Evolutionary conservation across 2,797 vertebrate genomes (phyloP), one percentile per base, ranked within the genome.

Genomic region (Enteromius trimaculatus): DNA sequence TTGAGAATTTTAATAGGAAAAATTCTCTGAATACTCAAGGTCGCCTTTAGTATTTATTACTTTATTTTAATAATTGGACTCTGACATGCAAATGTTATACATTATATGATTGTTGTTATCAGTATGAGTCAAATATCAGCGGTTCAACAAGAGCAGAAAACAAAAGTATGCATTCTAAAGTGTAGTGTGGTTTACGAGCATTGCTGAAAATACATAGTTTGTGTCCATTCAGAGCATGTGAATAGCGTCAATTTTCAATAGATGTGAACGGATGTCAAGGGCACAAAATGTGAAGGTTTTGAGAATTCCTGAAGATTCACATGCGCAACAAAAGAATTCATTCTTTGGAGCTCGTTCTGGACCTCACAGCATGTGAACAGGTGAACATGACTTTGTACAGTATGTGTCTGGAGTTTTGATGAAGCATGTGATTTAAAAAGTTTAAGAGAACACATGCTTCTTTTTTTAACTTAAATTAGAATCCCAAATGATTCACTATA

Each of bases 361-460:
- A 68, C 51, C 4, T 51, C 19, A 13, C 8, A 29, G 29, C 6
- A 31, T 51, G 10, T 19, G 42, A 71, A 71, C 44, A 19, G 49
- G 29, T 37, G 29, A n/a, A 14, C 8, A 0, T 51, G 44, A 19
- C 70, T 26, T 11, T 75, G 34, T 79, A 34, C 34, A 34, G 34
- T 31, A 39, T 14, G 47, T 64, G 76, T 31, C 4, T 77, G 77
- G 29, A 31, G 17, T 31, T 79, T 77, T 31, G 64, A 47, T 62
- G 39, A 44, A 44, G 42, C 2, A 0, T 44, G 44, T 47, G 42
- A 44, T 44, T 44, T 44, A 3, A 47, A 47, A 47, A 0, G 44
- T 13, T 47, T 47, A 47, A 47, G 44, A 47, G 13, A 47, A 47
- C 44, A 47, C 44, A 47, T 47, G 44, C 44, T 47, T 47, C 13